Base-by-base conservation (phyloP, 2,113 vertebrate species). In the Corythaixoides concolor region DNA sequence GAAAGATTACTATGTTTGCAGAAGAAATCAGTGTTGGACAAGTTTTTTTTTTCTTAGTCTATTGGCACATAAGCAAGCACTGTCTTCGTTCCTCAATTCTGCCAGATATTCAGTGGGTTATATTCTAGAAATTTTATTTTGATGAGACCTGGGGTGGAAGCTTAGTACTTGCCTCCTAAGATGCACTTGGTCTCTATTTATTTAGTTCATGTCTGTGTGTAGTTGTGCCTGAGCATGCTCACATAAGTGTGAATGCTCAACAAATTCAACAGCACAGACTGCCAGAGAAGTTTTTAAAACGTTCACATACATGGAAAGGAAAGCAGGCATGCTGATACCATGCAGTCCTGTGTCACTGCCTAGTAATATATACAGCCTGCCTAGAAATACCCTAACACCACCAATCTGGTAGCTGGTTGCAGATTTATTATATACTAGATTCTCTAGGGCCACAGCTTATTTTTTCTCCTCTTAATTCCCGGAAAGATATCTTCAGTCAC, bases 91-190 rank as follows among this genome's bases (percentile, higher is more conserved):
- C 73, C n/a, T 30, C 35, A 66, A 50, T 74, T 73, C 41, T 95
- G 58, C 83, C 72, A 97, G 88, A 66, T 59, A 75, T 94, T 81
- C 41, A 81, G 75, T 95, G 70, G 43, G 24, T 85, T 95, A 53
- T 92, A 87, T 30, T 74, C n/a, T 93, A 35, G 88, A 90, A 59
- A 94, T 97, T 88, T 89, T 90, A 78, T 94, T 94, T 95, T 96
- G 43, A n/a, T 73, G 60, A 90, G 33, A 89, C 59, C 22, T 77
- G 70, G 53, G 21, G 52, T 91, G 68, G 80, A 59, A 89, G n/a
- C 24, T 78, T 73, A 24, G 14, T 89, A 68, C 47, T 64, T 63
- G 56, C 64, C 24, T 73, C 72, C 75, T 75, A 75, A 95, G 53
- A 88, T 55, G 64, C 12, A 41, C 66, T 88, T 92, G 26, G 53